These are phyloP conservation scores for Monoplex corrugatus DNA, from an alignment of 2,888 invertebrate genomes.

Conservation along the genomic window DNA sequence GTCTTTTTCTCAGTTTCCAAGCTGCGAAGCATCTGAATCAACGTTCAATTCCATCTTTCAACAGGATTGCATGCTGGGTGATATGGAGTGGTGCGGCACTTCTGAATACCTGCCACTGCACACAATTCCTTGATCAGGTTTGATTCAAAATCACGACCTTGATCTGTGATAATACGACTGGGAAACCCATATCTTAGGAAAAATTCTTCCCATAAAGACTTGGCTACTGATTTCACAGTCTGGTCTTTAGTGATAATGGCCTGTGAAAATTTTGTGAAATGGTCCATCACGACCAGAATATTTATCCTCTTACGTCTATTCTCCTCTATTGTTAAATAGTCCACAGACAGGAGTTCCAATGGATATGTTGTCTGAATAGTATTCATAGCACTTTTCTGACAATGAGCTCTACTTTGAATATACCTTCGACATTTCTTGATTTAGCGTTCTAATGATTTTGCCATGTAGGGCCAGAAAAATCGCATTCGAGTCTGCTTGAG, in stretches of 20 bases:
- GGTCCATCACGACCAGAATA: constrained; percentile 16
- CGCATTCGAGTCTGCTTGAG: background rate
- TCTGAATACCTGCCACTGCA: background rate
- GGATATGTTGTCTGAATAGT: background rate
- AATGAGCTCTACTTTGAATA: background rate
- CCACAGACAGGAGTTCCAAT: background rate
- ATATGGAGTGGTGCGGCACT: constrained; percentile 17
- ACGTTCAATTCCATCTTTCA: constrained; percentile 11
- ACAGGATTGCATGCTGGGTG: constrained; percentile 30
- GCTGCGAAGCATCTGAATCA: constrained; percentile 7
- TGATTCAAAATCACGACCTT: constrained; percentile 9
- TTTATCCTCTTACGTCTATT: background rate
- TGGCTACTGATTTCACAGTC: constrained; percentile 17
- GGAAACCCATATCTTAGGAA: constrained; percentile 29
- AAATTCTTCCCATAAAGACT: background rate
- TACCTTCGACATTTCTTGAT: background rate
- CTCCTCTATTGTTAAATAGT: background rate
- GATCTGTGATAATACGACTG: background rate
- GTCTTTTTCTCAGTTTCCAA: background rate
- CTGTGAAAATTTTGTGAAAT: constrained; percentile 29
- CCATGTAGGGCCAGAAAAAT: constrained; percentile 17
- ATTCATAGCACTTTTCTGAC: background rate
- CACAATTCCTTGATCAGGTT: background rate
- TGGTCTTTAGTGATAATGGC: constrained; percentile 21
- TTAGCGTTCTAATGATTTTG: background rate